A percentile compares a stretch with the other conserved stretches of the same genome.
These are phyloP conservation scores for Protobothrops flavoviridis DNA, from an alignment of 2,113 vertebrate genomes.

Conservation along the genomic window DNA sequence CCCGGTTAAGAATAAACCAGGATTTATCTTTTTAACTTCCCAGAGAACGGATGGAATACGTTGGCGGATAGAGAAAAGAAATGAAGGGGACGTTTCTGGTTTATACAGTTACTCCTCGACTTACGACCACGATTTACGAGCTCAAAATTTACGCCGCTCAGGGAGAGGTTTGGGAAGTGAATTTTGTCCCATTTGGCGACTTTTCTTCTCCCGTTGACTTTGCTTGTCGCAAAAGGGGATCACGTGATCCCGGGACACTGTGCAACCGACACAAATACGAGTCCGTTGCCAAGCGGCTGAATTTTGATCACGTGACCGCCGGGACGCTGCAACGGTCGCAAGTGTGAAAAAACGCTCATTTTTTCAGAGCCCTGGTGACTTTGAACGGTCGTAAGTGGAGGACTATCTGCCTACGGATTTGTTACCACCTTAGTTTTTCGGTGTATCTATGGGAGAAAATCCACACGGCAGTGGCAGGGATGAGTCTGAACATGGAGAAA, in stretches of 20 bases:
- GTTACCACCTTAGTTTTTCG: fast-evolving
- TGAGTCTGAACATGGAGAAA: too few relatives aligned
- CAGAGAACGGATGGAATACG: neutral
- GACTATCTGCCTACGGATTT: neutral
- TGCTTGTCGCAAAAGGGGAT: too few relatives aligned
- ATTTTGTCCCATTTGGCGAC: neutral
- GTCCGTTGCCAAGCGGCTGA: neutral
- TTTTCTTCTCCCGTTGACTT: neutral
- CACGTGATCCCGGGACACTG: neutral
- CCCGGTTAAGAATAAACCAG: neutral
- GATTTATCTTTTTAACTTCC: neutral
- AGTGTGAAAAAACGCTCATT: neutral
- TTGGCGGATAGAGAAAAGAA: neutral
- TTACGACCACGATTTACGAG: neutral
- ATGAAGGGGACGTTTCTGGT: neutral
- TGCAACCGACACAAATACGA: neutral
- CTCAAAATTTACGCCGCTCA: neutral
- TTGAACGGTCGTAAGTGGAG: too few relatives aligned
- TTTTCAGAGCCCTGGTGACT: too few relatives aligned
- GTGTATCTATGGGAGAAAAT: neutral
- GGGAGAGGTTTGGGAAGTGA: fast-evolving
- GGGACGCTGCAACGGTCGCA: too few relatives aligned
- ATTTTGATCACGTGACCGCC: neutral
- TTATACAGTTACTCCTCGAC: neutral
- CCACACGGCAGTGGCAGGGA: too few relatives aligned